Evolutionary conservation across 2,113 vertebrate species (phyloP).

Genomic region (Hippocampus comes): DNA sequence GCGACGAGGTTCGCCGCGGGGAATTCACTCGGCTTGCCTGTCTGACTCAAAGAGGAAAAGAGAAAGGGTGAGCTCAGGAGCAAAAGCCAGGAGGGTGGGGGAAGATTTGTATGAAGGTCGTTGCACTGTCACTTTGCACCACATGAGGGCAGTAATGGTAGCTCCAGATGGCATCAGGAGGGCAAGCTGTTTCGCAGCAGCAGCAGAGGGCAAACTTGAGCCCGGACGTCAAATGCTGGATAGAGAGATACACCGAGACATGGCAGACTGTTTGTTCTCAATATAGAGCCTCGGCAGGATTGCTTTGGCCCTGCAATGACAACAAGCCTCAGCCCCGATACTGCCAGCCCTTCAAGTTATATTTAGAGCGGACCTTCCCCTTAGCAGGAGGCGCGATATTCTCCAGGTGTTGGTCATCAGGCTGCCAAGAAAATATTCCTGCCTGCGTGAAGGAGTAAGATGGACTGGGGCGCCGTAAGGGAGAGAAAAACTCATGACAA

Average conservation of each 20-base stretch:
- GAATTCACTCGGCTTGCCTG: conserved; percentile 39
- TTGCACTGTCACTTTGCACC: conserved; percentile 28
- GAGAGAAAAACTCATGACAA: not conserved
- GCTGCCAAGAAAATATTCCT: not conserved
- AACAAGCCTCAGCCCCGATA: conserved; percentile 40
- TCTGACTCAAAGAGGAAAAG: conserved; percentile 39
- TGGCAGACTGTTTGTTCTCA: conserved; percentile 70
- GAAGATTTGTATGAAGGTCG: conserved; percentile 24
- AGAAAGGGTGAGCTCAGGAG: conserved; percentile 33
- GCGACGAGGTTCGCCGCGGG: conserved; percentile 34
- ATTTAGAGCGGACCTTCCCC: conserved; percentile 52
- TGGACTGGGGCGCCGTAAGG: too few relatives aligned
- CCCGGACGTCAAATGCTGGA: conserved; percentile 58
- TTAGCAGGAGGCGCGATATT: conserved; percentile 29
- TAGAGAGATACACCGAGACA: conserved; percentile 62
- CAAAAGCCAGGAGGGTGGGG: conserved; percentile 20
- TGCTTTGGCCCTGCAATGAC: conserved; percentile 44
- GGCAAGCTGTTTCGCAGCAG: conserved; percentile 47
- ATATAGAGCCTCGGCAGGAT: conserved; percentile 64
- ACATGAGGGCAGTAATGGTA: conserved; percentile 63
- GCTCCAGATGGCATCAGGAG: conserved; percentile 46
- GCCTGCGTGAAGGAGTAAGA: not conserved
- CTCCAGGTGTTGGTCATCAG: conserved; percentile 21
- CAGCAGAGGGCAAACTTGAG: conserved; percentile 63
- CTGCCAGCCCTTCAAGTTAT: conserved; percentile 44